Evolutionary conservation across 2,888 invertebrate species (phyloP).

Genomic region (Molorchus minor): DNA sequence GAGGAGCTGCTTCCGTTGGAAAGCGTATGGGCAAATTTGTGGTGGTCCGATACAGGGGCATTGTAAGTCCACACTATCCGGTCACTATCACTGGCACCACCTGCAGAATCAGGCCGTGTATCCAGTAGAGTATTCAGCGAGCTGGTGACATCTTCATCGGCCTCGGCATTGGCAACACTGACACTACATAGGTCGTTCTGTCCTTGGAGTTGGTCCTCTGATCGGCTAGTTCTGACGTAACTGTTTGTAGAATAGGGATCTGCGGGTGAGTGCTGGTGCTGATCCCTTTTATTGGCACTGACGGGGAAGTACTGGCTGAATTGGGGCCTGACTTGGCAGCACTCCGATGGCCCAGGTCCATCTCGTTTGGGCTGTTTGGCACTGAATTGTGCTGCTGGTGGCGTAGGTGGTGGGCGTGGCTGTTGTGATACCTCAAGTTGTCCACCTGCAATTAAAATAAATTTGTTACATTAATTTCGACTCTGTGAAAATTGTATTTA

Average conservation of each 20-base stretch:
- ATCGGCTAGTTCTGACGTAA: constrained; percentile 84
- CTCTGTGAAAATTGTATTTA: too few species aligned
- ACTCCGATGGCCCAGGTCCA: constrained; percentile 66
- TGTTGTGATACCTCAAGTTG: constrained; percentile 66
- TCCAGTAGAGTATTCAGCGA: constrained; percentile 90
- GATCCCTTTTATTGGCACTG: constrained; percentile 65
- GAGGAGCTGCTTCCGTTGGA: constrained; percentile 69
- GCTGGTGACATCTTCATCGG: constrained; percentile 94
- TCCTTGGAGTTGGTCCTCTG: constrained; percentile 88
- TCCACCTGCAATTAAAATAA: constrained; percentile 45
- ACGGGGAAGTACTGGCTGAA: constrained; percentile 66
- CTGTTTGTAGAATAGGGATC: constrained; percentile 48
- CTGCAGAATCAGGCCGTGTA: constrained; percentile 63
- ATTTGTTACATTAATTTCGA: not conserved
- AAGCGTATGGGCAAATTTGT: constrained; percentile 67
- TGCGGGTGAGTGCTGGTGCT: constrained; percentile 44
- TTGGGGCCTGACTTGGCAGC: constrained; percentile 61
- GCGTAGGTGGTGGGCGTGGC: constrained; percentile 58
- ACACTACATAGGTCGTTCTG: constrained; percentile 76
- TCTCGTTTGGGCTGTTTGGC: constrained; percentile 75
- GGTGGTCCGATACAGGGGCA: constrained; percentile 73
- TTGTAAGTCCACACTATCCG: constrained; percentile 93
- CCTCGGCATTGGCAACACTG: constrained; percentile 88
- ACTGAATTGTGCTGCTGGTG: constrained; percentile 69
- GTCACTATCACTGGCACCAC: constrained; percentile 47